Conservation (phyloP, 53 echinoderm and acorn worm species). For the Crossaster papposus region DNA sequence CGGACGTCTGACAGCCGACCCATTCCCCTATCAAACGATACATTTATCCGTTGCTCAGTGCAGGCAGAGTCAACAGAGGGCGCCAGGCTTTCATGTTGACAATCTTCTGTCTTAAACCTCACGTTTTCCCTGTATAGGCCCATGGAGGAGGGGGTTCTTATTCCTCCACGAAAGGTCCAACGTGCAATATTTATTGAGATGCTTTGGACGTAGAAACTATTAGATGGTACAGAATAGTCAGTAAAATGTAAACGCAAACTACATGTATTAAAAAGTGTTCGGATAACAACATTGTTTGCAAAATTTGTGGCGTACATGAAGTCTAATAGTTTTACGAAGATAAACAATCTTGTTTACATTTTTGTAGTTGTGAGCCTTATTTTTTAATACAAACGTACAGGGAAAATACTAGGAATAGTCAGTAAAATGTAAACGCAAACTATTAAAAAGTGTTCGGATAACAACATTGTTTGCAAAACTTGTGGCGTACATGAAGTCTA, state of each 20-base stretch:
- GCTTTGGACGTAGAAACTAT: neutral
- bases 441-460: neutral
- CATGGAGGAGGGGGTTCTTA: too few species aligned
- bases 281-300: too few species aligned
- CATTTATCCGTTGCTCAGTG: conserved; percentile 34
- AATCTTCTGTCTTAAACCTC: conserved; percentile 33
- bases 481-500: too few species aligned
- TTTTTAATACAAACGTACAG: neutral
- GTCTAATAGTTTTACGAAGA: too few species aligned
- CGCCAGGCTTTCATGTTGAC: conserved; percentile 44
- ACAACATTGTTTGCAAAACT: too few species aligned
- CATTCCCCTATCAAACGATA: conserved; percentile 14
- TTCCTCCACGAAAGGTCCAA: too few species aligned
- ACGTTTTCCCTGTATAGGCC: conserved; percentile 1
- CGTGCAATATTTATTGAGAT: conserved; percentile 30
- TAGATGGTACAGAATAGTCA: neutral
- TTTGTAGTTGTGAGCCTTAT: neutral
- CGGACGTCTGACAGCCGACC: conserved; percentile 5
- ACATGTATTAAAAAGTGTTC: neutral
- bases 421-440: neutral
- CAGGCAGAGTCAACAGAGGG: conserved; percentile 42
- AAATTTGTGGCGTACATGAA: too few species aligned
- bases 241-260: neutral
- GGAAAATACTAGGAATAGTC: too few species aligned
- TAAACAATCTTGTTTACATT: neutral